Base-by-base conservation (phyloP, 2,797 vertebrate species). In the Zalophus californianus region DNA sequence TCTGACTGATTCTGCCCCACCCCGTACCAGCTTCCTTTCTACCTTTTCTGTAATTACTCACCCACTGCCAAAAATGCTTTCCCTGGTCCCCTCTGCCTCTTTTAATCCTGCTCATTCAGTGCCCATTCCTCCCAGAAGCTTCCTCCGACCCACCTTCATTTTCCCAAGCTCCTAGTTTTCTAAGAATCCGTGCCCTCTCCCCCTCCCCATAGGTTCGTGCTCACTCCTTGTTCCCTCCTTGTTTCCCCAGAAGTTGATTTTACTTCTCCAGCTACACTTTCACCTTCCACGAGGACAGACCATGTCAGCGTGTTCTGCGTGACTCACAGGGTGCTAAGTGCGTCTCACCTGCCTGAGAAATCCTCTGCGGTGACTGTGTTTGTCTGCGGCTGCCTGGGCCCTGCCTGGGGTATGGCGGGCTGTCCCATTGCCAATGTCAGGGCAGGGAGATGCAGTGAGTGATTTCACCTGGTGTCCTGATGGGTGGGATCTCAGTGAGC, bases 341-440 rank as follows among this genome's bases (percentile, higher is more conserved):
- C 13, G 0, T n/a, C 27, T 35, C 29, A 1, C 50, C 52, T 35
- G 35, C 80, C 75, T 56, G 68, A 44, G 54, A 56, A 50, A 21
- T 41, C 38, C 41, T 84, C 35, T 7, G 7, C 2, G 1, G 29
- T 41, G 64, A 11, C 35, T 44, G 20, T 8, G 16, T 4, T 56
- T 25, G 32, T 41, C 15, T 7, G 4, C 18, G 18, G 29, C 44
- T 52, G 11, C 90, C 68, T n/a, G 38, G 44, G 64, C 27, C 10
- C 2, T 0, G 6, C 10, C 64, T 32, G 5, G 12, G 62, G 10
- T 11, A 5, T 0, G 7, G 2, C 0, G 3, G 21, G 13, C 3
- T 41, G n/a, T 70, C 41, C 44, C 38, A 25, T 4, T 25, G 23
- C 29, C 52, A 72, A 0, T 7, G 11, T 64, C 75, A 66, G 38